These are phyloP conservation scores for Drosophila pachea DNA, from an alignment of 1,140 invertebrate species.

Conservation along the genomic window DNA sequence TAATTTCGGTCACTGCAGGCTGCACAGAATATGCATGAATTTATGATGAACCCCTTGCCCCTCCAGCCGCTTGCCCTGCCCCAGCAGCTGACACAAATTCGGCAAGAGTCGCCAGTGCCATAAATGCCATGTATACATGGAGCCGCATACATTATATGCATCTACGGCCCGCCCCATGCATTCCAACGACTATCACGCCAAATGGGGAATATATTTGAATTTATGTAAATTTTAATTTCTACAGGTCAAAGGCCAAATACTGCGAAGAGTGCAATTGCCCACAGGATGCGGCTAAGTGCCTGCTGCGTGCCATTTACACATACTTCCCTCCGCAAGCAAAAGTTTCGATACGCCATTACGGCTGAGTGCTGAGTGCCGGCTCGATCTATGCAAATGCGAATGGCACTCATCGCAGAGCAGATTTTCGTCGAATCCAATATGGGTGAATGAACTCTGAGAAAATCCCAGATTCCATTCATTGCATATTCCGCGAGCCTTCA, in stretches of 20 bases:
- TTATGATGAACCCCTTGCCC: slow-evolving; percentile 60
- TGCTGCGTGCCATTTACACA: slow-evolving; percentile 26
- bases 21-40: slow-evolving; percentile 64
- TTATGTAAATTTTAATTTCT: slow-evolving; percentile 49
- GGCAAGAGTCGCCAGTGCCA: slow-evolving; percentile 38
- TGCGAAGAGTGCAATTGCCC: slow-evolving; percentile 24
- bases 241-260: slow-evolving; percentile 50
- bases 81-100: slow-evolving; percentile 64
- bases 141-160: slow-evolving; percentile 12
- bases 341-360: slow-evolving; percentile 57
- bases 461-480: no score
- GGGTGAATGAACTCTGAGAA: no score
- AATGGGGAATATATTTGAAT: slow-evolving; percentile 48
- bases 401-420: background rate
- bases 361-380: slow-evolving; percentile 58
- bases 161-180: no score
- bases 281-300: slow-evolving; percentile 63
- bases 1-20: slow-evolving; percentile 75
- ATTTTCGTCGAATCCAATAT: no score
- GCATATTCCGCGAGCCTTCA: no score
- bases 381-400: slow-evolving; percentile 30
- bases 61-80: background rate
- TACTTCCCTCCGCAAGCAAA: slow-evolving; percentile 48
- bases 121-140: slow-evolving; percentile 54
- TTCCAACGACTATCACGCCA: slow-evolving; percentile 14